Evolutionary conservation across 2,888 invertebrate genomes (phyloP), one percentile per base, ranked within the genome.

Genomic region (Loripinus fragilis): DNA sequence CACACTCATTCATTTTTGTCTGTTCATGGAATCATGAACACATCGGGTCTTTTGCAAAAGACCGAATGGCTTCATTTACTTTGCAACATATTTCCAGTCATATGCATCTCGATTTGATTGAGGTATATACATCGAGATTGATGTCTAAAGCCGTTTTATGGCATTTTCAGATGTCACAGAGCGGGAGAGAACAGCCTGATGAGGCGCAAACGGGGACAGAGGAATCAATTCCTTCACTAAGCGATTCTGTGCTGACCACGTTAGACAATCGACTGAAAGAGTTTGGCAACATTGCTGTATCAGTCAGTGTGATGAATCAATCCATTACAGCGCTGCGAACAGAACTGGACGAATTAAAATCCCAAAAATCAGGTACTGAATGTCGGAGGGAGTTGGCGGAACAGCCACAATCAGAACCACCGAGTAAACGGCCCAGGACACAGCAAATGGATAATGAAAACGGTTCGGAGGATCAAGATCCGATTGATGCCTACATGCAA

Each of bases 141-240:
- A n/a, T n/a, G n/a, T n/a, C n/a, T n/a, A n/a, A n/a, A n/a, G n/a
- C n/a, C n/a, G n/a, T n/a, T n/a, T n/a, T n/a, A n/a, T n/a, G n/a
- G n/a, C n/a, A n/a, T n/a, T n/a, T n/a, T n/a, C n/a, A n/a, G n/a
- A 48, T 48, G 48, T 8, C 48, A 48, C 48, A 48, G 48, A 48
- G 20, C n/a, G 48, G 48, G 48, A 48, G 12, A n/a, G 48, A 48
- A 15, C 48, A 48, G 48, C 17, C 48, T 15, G 48, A 48, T 48
- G 48, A 20, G n/a, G 48, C 48, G 48, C 48, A 48, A 48, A 20
- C 3, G 17, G 17, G 48, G 5, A 48, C 7, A 15, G n/a, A 8
- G 48, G 20, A 55, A 25, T 55, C n/a, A n/a, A n/a, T 55, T 28
- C 25, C 55, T 5, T 8, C 3, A 7, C 55, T 23, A 23, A 55